phyloP scores from a whole-genome alignment of 2,888 invertebrate species.

The Diogma glabrata region DNA sequence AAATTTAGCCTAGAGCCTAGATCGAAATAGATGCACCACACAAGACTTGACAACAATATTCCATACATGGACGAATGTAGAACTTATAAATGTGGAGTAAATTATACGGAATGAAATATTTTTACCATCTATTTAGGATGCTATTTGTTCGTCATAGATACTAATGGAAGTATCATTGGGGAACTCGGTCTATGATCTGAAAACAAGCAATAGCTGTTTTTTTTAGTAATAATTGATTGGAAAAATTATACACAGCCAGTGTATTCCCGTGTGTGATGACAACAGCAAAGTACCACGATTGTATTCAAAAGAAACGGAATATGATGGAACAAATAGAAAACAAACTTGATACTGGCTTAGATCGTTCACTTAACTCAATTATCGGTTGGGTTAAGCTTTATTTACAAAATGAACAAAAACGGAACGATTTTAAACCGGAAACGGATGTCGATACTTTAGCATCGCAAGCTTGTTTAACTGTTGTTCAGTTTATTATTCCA shows the following conservation, averaged over 20 bases:
- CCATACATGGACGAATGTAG: no score
- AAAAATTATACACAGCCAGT: constrained; percentile 84
- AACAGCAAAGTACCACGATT: constrained; percentile 78
- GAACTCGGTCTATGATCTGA: no score
- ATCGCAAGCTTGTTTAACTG: constrained; percentile 74
- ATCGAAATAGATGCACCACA: no score
- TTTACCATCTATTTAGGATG: no score
- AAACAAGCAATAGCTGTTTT: no score
- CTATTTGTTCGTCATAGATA: no score
- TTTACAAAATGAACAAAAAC: constrained; percentile 86
- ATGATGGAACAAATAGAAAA: constrained; percentile 80
- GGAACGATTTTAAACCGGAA: constrained; percentile 86
- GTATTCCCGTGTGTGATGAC: constrained; percentile 83
- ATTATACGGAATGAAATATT: no score
- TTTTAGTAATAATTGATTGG: no score
- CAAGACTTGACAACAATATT: no score
- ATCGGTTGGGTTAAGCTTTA: constrained; percentile 85
- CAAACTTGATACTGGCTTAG: constrained; percentile 81
- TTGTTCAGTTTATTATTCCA: constrained; percentile 69
- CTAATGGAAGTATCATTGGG: no score
- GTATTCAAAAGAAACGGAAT: constrained; percentile 72
- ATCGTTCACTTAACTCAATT: constrained; percentile 75
- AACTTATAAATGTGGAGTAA: no score
- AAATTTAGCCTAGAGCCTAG: no score
- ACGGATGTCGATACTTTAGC: constrained; percentile 76